Percentiles rank a stretch among this genome's conserved stretches.
These are phyloP conservation scores for Python bivittatus DNA, from an alignment of 2,113 vertebrate genomes.

Conservation along the genomic window DNA sequence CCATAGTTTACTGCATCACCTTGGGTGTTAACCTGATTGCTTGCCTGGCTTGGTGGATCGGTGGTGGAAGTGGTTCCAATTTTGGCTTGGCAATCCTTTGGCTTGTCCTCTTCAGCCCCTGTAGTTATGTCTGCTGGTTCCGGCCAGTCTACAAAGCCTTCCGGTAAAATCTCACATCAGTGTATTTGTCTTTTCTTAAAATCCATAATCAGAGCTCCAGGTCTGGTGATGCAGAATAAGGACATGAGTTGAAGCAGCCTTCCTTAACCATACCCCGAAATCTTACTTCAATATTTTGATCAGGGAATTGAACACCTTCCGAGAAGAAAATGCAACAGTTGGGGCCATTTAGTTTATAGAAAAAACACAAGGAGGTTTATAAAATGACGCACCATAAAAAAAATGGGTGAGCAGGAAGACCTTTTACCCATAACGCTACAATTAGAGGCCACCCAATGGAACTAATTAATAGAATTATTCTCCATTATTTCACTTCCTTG, in stretches of 20 bases:
- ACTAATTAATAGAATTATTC: not conserved
- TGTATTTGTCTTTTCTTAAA: not conserved
- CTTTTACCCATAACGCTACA: not conserved
- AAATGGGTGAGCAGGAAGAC: not conserved
- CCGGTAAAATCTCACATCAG: conserved; percentile 72
- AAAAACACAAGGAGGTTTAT: not conserved
- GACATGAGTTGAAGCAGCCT: not conserved
- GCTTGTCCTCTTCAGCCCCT: conserved; percentile 90
- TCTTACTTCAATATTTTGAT: not conserved
- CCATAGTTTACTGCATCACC: conserved; percentile 86
- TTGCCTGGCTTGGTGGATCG: conserved; percentile 94
- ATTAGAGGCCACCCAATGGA: not conserved
- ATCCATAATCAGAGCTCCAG: not conserved
- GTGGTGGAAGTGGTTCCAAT: conserved; percentile 76
- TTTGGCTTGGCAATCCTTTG: conserved; percentile 90
- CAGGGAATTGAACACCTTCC: not conserved
- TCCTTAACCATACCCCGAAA: not conserved
- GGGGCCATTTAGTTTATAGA: not conserved
- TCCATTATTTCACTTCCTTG: not conserved
- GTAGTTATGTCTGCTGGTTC: conserved; percentile 93
- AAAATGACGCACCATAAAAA: not conserved
- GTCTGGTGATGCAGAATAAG: not conserved
- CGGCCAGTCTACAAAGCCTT: conserved; percentile 94
- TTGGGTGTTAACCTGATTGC: conserved; percentile 84
- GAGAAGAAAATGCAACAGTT: not conserved